These are phyloP conservation scores for Procapra przewalskii DNA, from an alignment of 2,113 vertebrate species.

Conservation along the genomic window DNA sequence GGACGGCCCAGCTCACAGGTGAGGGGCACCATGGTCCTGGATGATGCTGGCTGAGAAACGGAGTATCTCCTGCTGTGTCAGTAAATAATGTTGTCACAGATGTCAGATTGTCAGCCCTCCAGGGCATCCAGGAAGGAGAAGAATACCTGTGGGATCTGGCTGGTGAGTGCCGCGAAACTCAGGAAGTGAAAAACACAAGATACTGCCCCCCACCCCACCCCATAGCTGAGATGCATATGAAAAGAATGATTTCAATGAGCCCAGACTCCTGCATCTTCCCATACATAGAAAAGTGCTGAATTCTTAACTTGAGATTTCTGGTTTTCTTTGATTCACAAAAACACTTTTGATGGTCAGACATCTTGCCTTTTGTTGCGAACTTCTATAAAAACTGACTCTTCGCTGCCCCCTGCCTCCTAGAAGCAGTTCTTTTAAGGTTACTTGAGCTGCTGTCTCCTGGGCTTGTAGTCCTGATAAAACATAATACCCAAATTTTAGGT, in stretches of 20 bases:
- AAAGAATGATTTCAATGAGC: neutral
- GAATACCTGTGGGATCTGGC: neutral
- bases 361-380: neutral
- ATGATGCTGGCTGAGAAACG: neutral
- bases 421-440: neutral
- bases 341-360: neutral
- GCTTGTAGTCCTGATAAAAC: neutral
- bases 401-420: accelerated
- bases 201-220: neutral
- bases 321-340: neutral
- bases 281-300: neutral
- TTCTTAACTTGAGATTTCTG: neutral
- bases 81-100: neutral
- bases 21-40: neutral
- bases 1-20: neutral
- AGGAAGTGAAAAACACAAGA: neutral
- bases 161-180: neutral
- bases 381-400: neutral
- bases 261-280: neutral
- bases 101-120: neutral
- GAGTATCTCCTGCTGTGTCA: neutral
- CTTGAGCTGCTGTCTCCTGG: neutral
- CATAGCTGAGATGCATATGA: neutral
- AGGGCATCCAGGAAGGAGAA: neutral
- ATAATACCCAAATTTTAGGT: neutral